A percentile compares a stretch with the other conserved stretches of the same genome.
Conservation (phyloP, 2,888 invertebrate genomes). For the Pandemis corylana region DNA sequence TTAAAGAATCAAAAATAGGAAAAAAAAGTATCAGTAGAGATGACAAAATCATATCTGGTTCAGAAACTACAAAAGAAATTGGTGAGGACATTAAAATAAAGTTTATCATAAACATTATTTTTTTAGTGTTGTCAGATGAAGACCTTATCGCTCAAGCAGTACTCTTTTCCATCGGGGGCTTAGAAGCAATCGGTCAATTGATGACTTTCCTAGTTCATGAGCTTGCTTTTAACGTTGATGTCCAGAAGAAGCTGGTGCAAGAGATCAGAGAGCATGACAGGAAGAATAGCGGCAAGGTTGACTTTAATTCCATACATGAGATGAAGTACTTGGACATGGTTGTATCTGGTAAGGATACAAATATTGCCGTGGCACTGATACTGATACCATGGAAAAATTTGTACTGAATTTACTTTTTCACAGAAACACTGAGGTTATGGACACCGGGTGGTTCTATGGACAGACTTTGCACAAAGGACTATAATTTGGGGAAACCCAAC, state of each 20-base stretch:
- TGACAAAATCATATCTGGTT: conserved; percentile 38
- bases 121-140: conserved; percentile 46
- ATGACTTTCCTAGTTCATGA: conserved; percentile 62
- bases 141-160: conserved; percentile 63
- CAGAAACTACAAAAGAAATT: too few relatives aligned
- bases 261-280: conserved; percentile 59
- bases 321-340: conserved; percentile 80
- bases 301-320: conserved; percentile 65
- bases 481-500: conserved; percentile 59
- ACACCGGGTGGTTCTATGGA: conserved; percentile 65
- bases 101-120: not conserved
- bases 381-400: too few relatives aligned
- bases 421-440: conserved; percentile 72
- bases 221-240: conserved; percentile 61
- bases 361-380: not conserved
- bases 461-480: conserved; percentile 76
- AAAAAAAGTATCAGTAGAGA: conserved; percentile 59
- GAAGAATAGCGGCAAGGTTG: conserved; percentile 70
- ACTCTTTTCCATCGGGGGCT: conserved; percentile 64
- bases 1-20: conserved; percentile 69
- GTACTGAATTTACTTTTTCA: conserved; percentile 22
- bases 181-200: conserved; percentile 59
- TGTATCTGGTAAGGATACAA: conserved; percentile 59
- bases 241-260: conserved; percentile 59
- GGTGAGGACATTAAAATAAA: too few relatives aligned